phyloP scores from a whole-genome alignment of 1,140 invertebrate species.

The Popillia japonica region DNA sequence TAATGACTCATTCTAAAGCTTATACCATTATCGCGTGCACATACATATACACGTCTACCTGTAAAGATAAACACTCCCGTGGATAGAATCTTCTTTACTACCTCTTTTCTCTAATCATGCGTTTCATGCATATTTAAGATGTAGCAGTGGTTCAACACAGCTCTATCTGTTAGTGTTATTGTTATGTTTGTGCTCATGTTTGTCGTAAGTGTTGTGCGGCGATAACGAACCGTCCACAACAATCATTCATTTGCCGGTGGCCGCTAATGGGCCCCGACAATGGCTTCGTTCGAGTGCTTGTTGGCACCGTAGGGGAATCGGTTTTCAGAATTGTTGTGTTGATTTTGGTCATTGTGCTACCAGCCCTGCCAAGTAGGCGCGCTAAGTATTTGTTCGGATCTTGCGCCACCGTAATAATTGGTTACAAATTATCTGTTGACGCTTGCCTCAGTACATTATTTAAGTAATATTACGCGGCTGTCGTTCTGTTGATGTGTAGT shows the following conservation, averaged over 20 bases:
- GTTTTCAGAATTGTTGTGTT: constrained; percentile 5
- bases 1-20: not conserved
- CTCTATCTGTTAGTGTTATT: not conserved
- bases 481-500: not conserved
- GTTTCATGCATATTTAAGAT: not conserved
- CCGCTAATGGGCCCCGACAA: not conserved
- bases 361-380: not conserved
- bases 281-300: constrained; percentile 2
- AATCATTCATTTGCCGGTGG: constrained; percentile 1
- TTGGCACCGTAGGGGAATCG: constrained; percentile 3
- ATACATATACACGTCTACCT: not conserved
- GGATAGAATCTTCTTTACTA: not conserved
- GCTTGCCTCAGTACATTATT: not conserved
- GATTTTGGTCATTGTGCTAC: not conserved
- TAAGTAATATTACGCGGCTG: not conserved
- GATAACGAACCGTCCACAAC: not conserved
- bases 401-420: not conserved
- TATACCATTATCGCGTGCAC: not conserved
- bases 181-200: constrained; percentile 9
- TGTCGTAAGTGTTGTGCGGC: constrained; percentile 8
- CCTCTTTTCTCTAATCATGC: not conserved
- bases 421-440: constrained; percentile 15
- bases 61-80: not conserved
- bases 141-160: not conserved
- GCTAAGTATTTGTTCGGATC: constrained; percentile 14